Evolutionary conservation across 2,888 invertebrate species (phyloP).

Genomic region (Strigamia maritima): DNA sequence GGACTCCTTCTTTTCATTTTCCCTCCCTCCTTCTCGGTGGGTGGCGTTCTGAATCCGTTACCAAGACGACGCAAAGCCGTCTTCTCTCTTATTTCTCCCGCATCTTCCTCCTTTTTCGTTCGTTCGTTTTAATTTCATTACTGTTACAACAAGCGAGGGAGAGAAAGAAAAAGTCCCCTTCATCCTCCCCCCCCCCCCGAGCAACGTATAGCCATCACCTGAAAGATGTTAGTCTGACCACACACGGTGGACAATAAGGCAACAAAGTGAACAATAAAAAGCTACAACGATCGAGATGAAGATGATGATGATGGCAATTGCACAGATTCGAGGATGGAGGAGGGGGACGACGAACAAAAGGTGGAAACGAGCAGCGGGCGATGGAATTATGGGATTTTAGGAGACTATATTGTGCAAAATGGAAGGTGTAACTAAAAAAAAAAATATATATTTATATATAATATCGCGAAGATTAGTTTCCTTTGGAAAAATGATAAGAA

Average conservation of each 20-base stretch:
- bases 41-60: neutral
- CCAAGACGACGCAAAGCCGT: neutral
- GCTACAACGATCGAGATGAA: conserved; percentile 1
- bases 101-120: neutral
- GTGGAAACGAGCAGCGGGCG: neutral
- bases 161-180: neutral
- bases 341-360: neutral
- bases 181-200: neutral
- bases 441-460: neutral
- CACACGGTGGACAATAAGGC: conserved; percentile 5
- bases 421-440: neutral
- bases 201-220: neutral
- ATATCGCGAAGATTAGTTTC: neutral
- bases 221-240: neutral
- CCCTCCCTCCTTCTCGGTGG: conserved; percentile 9
- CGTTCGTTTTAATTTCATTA: conserved; percentile 5
- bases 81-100: neutral
- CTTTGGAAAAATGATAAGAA: neutral
- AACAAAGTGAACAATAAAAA: conserved; percentile 22
- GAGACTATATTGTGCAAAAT: neutral
- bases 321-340: neutral
- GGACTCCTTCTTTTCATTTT: neutral
- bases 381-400: neutral
- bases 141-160: neutral
- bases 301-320: conserved; percentile 23